Conservation (phyloP, 2,797 vertebrate species). For the Lates japonicus region DNA sequence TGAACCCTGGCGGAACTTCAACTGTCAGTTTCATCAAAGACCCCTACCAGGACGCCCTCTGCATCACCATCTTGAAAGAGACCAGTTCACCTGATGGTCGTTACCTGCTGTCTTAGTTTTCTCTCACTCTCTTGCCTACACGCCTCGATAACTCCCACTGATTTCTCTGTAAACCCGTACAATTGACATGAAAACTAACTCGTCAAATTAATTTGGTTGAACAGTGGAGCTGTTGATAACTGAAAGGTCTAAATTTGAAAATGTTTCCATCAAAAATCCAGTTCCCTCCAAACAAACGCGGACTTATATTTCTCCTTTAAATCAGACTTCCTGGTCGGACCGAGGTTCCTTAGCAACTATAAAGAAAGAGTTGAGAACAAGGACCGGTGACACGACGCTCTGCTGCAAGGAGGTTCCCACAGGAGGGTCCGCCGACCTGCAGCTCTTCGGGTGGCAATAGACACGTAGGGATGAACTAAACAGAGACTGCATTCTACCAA, state of each 20-base stretch:
- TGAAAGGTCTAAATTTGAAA: no score
- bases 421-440: constrained; percentile 94
- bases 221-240: not conserved
- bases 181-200: not conserved
- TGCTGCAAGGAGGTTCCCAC: constrained; percentile 97
- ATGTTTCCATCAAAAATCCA: not conserved
- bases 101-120: not conserved
- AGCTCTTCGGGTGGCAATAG: constrained; percentile 87
- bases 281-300: not conserved
- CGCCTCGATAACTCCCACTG: not conserved
- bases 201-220: not conserved
- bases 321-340: constrained; percentile 95
- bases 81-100: constrained; percentile 97
- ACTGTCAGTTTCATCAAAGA: constrained; percentile 98
- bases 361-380: constrained; percentile 96
- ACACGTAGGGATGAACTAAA: not conserved
- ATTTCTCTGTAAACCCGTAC: not conserved
- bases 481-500: not conserved
- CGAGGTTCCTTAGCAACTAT: constrained; percentile 97
- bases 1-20: constrained; percentile 98
- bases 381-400: constrained; percentile 90
- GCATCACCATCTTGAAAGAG: constrained; percentile 94
- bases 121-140: not conserved
- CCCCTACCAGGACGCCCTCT: constrained; percentile 96
- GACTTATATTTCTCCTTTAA: not conserved